phyloP scores from a whole-genome alignment of 1,140 invertebrate genomes.

The Dryas iulia region DNA sequence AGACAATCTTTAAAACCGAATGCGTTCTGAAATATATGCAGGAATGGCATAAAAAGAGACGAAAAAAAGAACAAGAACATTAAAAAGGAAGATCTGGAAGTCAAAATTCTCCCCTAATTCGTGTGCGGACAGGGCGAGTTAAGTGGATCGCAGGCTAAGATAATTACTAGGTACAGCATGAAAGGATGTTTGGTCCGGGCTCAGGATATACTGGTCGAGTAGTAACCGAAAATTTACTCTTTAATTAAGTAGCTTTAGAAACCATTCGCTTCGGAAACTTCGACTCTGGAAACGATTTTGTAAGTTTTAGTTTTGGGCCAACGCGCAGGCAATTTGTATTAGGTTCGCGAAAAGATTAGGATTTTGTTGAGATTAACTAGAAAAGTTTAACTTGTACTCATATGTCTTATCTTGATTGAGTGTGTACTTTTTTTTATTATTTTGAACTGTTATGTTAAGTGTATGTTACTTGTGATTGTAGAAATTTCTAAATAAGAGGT shows the following conservation, averaged over 20 bases:
- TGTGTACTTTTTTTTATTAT: neutral
- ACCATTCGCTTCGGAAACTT: neutral
- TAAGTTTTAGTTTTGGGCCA: conserved; percentile 17
- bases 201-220: conserved; percentile 6
- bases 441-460: too few relatives aligned
- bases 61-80: neutral
- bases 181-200: conserved; percentile 11
- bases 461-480: too few relatives aligned
- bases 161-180: conserved; percentile 24
- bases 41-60: neutral
- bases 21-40: neutral
- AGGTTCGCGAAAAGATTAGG: neutral
- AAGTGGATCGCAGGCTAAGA: conserved; percentile 15
- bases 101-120: conserved; percentile 7
- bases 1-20: neutral
- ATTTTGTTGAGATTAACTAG: neutral
- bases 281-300: conserved; percentile 11
- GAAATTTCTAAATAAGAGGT: too few relatives aligned
- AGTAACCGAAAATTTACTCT: conserved; percentile 23
- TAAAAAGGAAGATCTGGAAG: conserved; percentile 4
- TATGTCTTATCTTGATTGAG: neutral
- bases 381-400: neutral
- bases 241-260: conserved; percentile 33
- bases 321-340: neutral
- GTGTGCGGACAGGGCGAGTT: neutral